Conservation (phyloP, 2,888 invertebrate genomes). For the Incurvaria masculella region DNA sequence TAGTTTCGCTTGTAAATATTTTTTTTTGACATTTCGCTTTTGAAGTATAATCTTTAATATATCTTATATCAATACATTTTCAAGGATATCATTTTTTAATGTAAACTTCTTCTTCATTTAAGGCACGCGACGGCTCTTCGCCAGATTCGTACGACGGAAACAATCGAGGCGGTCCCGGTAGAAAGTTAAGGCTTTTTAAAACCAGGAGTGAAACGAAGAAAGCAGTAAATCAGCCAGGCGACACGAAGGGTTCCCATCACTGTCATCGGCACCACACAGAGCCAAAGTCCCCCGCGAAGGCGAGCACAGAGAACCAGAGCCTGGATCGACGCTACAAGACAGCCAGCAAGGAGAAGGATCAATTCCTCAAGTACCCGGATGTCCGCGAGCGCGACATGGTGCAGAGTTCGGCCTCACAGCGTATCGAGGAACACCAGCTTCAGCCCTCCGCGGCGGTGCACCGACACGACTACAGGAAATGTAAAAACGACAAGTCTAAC, state of each 20-base stretch:
- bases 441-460: slow-evolving; percentile 38
- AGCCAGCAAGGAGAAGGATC: slow-evolving; percentile 44
- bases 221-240: slow-evolving; percentile 30
- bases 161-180: slow-evolving; percentile 45
- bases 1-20: no score
- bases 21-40: no score
- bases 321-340: slow-evolving; percentile 46
- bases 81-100: no score
- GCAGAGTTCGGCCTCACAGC: slow-evolving; percentile 37
- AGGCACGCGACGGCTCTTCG: slow-evolving; percentile 53
- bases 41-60: no score
- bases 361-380: slow-evolving; percentile 42
- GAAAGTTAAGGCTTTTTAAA: slow-evolving; percentile 67
- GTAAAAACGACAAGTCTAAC: slow-evolving; percentile 46
- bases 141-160: slow-evolving; percentile 58
- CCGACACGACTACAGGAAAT: slow-evolving; percentile 46
- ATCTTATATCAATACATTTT: no score
- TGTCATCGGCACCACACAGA: slow-evolving; percentile 34
- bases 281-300: slow-evolving; percentile 28
- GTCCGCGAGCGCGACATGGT: slow-evolving; percentile 34
- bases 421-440: slow-evolving; percentile 47
- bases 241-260: slow-evolving; percentile 27
- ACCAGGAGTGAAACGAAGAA: slow-evolving; percentile 71
- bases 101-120: no score
- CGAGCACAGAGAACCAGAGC: slow-evolving; percentile 20